A percentile compares a stretch with the other conserved stretches of the same genome.
These are phyloP conservation scores for Malacoraja senta DNA, from an alignment of 2,797 vertebrate genomes.

Conservation along the genomic window DNA sequence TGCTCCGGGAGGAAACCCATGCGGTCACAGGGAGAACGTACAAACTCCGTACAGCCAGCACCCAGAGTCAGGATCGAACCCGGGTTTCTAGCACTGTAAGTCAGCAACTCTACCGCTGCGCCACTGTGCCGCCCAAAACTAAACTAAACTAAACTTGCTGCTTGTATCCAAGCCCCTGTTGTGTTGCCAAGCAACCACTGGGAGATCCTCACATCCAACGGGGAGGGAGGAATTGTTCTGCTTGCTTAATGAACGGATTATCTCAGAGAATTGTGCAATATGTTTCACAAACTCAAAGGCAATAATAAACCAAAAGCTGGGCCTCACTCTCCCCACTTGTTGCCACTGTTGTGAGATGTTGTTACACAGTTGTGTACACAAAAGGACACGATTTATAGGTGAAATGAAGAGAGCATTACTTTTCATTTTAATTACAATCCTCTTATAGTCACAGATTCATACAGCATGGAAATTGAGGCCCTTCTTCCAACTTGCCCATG, in stretches of 20 bases:
- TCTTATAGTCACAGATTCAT: too few relatives aligned
- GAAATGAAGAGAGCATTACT: not conserved
- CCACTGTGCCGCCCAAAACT: too few relatives aligned
- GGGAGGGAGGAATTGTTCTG: not conserved
- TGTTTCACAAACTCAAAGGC: not conserved
- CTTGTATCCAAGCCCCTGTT: not conserved
- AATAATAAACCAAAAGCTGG: not conserved
- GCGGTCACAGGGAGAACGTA: too few relatives aligned
- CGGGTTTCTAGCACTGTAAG: too few relatives aligned
- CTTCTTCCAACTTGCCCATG: too few relatives aligned
- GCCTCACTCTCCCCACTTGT: not conserved
- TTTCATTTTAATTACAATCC: not conserved
- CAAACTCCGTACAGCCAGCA: too few relatives aligned
- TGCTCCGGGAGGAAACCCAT: too few relatives aligned
- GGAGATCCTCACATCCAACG: not conserved
- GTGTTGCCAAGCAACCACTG: slow-evolving; percentile 2
- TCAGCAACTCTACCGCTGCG: too few relatives aligned
- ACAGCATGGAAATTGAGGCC: too few relatives aligned
- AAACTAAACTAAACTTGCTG: not conserved
- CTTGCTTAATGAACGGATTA: not conserved
- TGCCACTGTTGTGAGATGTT: too few relatives aligned
- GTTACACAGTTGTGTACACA: not conserved
- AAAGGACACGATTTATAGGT: not conserved
- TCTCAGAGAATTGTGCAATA: not conserved
- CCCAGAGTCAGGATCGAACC: too few relatives aligned